Base-by-base conservation (phyloP, 2,113 vertebrate species). In the Larimichthys polyactis region DNA sequence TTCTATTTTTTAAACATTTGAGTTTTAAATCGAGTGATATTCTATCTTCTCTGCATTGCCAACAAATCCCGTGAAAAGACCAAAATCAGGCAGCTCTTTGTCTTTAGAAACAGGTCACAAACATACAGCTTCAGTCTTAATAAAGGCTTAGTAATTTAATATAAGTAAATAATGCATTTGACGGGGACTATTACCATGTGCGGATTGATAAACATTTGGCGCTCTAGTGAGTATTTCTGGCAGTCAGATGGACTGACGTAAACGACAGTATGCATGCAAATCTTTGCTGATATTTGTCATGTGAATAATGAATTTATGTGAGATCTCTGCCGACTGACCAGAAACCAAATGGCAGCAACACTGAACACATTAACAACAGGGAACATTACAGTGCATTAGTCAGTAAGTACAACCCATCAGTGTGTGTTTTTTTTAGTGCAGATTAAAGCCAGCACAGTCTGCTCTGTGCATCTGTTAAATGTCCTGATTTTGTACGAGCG, bases 381-480 rank as follows among this genome's bases (percentile, higher is more conserved):
- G 62, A 75, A 65, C 78, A 62, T 74, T 60, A 66, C 16, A 59
- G 73, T 55, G 75, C 74, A 87, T 89, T 90, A 81, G 75, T 73
- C 64, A 63, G 69, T 67, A 68, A 73, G 81, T 70, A 69, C 52
- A 65, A 11, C 65, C 52, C 79, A 75, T 76, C 65, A 64, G 63
- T 86, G 57, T 81, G 36, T 40, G 8, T 82, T 75, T 90, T 29
- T 82, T 75, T 62, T 1, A 74, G 67, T 43, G 65, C 55, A 12
- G 87, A 88, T 92, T 91, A 90, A 52, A 78, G 52, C 71, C 8
- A 22, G 51, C 12, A 70, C 79, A 69, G 76, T 65, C 88, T 85
- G 82, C 66, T 84, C 36, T 6, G 57, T 79, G 65, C 85, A 85
- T 83, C 88, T 87, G 83, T 66, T 86, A 58, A 77, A 88, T 59